Evolutionary conservation across 1,140 invertebrate species (phyloP).

Genomic region (Bombus confusus): DNA sequence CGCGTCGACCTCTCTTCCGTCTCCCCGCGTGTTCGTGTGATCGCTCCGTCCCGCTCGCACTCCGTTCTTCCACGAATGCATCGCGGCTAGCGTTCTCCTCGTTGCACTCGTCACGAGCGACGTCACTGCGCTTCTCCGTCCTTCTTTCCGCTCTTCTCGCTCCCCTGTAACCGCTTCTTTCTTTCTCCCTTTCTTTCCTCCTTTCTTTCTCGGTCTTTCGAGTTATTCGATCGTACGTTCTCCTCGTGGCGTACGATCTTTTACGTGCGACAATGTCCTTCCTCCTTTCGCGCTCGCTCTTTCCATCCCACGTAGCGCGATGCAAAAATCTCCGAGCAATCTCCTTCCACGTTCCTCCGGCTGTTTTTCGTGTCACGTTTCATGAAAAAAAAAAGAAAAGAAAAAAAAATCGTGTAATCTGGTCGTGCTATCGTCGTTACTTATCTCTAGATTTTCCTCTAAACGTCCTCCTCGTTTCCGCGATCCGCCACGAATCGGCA

Average conservation of each 20-base stretch:
- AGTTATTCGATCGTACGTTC: not conserved
- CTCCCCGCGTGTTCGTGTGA: conserved; percentile 48
- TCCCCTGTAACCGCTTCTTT: not conserved
- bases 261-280: conserved; percentile 32
- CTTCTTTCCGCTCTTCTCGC: not conserved
- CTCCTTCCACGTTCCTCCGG: conserved; percentile 28
- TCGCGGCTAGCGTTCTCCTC: conserved; percentile 16
- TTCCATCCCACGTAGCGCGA: conserved; percentile 20
- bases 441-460: not conserved
- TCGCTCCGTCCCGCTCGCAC: conserved; percentile 54
- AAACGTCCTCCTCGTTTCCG: not conserved
- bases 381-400: not conserved
- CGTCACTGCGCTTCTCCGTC: conserved; percentile 4
- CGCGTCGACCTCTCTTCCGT: conserved; percentile 46
- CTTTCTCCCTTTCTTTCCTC: not conserved
- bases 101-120: conserved; percentile 7
- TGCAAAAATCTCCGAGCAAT: not conserved
- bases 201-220: not conserved
- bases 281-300: not conserved
- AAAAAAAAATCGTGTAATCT: not conserved
- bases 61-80: conserved; percentile 33
- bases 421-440: accelerated
- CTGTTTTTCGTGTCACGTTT: conserved; percentile 11
- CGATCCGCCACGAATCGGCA: not conserved
- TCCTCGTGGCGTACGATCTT: conserved; percentile 20